phyloP scores from a whole-genome alignment of 2,797 vertebrate species.

The Aphelocoma californica region DNA sequence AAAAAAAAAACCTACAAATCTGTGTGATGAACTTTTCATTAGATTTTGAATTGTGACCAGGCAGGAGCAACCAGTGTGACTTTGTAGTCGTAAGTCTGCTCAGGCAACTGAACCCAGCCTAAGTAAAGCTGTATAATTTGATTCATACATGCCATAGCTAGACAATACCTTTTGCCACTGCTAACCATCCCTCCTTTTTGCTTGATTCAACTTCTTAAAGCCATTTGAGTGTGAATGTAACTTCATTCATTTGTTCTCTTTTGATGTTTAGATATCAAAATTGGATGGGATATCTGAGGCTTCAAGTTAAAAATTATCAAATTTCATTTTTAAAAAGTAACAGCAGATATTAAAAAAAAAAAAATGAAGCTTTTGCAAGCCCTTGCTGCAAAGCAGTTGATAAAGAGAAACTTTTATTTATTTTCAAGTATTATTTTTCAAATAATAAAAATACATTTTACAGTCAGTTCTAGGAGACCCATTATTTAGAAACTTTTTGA shows the following conservation, averaged over 20 bases:
- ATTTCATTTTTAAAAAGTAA: background rate
- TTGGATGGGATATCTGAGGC: background rate
- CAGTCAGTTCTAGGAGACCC: background rate
- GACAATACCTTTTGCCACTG: background rate
- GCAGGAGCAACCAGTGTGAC: background rate
- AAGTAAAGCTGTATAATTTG: background rate
- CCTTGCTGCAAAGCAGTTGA: background rate
- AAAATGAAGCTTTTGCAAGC: background rate
- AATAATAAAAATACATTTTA: background rate
- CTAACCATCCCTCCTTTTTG: background rate
- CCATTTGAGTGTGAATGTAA: background rate
- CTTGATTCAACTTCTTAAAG: background rate
- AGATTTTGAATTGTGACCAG: background rate
- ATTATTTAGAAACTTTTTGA: background rate
- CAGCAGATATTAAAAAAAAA: background rate
- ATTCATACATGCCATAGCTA: background rate
- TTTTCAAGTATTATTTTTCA: background rate
- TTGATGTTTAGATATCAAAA: background rate
- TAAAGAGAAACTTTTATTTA: background rate
- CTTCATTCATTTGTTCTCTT: background rate
- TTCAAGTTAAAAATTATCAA: background rate
- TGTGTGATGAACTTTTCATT: background rate
- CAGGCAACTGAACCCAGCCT: background rate
- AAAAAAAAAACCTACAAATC: background rate
- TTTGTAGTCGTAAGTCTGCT: background rate